A percentile compares a stretch with the other conserved stretches of the same genome.
Evolutionary conservation across 2,113 vertebrate species (phyloP).

Genomic region (Spea bombifrons): DNA sequence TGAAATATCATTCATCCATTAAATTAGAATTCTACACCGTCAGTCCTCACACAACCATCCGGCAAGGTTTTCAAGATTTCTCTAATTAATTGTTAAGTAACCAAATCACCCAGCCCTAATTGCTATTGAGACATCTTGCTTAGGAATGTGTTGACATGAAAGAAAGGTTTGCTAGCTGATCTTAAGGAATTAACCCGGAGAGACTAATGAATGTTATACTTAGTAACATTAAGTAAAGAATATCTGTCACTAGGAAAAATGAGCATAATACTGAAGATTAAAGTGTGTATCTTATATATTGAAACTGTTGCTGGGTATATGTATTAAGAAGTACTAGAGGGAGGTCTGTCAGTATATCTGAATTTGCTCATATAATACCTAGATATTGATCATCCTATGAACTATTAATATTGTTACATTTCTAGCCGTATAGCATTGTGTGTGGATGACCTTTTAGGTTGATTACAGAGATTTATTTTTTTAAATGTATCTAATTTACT

Average conservation of each 20-base stretch:
- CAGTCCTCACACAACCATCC: constrained; percentile 7
- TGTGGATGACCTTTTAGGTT: no score
- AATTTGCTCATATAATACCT: no score
- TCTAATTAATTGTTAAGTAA: constrained; percentile 42
- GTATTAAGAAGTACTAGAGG: no score
- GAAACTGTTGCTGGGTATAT: no score
- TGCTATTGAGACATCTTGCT: constrained; percentile 35
- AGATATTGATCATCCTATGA: no score
- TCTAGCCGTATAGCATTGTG: no score
- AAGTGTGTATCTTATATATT: no score
- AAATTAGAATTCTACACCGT: constrained; percentile 22
- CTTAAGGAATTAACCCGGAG: background rate
- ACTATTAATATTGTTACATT: no score
- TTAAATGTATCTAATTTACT: no score
- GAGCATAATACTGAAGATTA: no score
- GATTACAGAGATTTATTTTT: no score
- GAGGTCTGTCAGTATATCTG: no score
- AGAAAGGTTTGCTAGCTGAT: constrained; percentile 7
- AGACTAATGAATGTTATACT: background rate
- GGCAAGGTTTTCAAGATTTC: constrained; percentile 8
- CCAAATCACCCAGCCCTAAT: constrained; percentile 33
- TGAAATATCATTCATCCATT: constrained; percentile 30
- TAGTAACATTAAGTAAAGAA: background rate
- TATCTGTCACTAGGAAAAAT: background rate
- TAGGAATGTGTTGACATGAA: constrained; percentile 35